Conservation (phyloP, 1,140 invertebrate species). For the Heliconius hewitsoni region DNA sequence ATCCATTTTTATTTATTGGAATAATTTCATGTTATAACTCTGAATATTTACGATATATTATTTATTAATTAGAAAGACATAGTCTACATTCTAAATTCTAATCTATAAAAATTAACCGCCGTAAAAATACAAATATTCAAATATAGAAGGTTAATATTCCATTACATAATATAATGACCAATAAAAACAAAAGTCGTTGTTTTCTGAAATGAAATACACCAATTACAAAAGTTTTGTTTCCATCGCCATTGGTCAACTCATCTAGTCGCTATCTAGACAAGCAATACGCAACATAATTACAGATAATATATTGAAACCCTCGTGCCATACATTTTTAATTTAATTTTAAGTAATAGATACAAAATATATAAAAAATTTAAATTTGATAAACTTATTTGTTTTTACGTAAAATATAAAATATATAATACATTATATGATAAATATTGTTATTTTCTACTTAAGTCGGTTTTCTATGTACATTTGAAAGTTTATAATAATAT, state of each 20-base stretch:
- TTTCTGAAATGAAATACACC: neutral
- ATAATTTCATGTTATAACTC: conserved; percentile 33
- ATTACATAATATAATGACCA: conserved; percentile 11
- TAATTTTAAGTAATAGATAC: neutral
- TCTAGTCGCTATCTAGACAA: neutral
- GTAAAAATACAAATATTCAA: conserved; percentile 48
- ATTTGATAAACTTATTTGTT: neutral
- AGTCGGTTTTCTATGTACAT: conserved; percentile 34
- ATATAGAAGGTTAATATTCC: conserved; percentile 31
- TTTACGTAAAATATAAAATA: neutral
- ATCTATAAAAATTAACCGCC: conserved; percentile 46
- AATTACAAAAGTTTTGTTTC: conserved; percentile 31
- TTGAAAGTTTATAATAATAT: conserved; percentile 18
- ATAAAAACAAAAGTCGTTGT: conserved; percentile 8
- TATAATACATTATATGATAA: neutral
- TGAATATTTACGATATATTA: neutral
- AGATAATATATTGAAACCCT: neutral
- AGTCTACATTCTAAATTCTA: neutral
- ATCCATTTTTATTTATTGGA: conserved; percentile 45
- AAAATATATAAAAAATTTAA: neutral
- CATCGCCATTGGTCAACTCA: conserved; percentile 16
- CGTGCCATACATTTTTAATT: neutral
- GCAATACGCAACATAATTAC: neutral
- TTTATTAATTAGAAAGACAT: neutral
- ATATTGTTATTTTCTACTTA: neutral